Percentiles rank a stretch among this genome's conserved stretches.
These are phyloP conservation scores for Drosophila willistoni DNA, from an alignment of 1,140 invertebrate species.

Conservation along the genomic window DNA sequence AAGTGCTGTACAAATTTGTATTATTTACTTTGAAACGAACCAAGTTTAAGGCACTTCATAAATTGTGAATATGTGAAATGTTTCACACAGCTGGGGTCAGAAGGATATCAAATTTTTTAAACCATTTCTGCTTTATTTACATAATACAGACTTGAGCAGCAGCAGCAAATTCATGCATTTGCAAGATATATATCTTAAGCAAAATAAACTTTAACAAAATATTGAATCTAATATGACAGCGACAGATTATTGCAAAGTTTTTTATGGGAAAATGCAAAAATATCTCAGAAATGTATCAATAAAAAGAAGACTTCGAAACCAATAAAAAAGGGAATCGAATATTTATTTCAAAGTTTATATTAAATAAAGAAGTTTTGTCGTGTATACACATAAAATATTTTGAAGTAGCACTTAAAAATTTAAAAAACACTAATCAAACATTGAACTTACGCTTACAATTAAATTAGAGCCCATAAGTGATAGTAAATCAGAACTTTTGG, in stretches of 20 bases:
- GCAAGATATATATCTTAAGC: neutral
- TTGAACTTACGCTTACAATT: too few species aligned
- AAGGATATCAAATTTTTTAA: slow-evolving; percentile 1
- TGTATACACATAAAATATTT: neutral
- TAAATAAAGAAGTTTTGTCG: too few species aligned
- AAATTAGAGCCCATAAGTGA: too few species aligned
- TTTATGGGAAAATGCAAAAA: too few species aligned
- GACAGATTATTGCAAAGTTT: neutral
- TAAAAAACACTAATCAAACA: too few species aligned
- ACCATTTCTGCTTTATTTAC: neutral
- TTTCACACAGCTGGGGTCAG: slow-evolving; percentile 5
- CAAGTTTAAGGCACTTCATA: slow-evolving; percentile 11
- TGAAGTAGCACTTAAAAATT: neutral
- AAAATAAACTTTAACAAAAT: neutral
- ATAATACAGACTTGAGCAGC: neutral
- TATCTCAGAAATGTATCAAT: neutral
- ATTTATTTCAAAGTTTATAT: too few species aligned
- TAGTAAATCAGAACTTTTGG: too few species aligned
- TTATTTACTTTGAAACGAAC: slow-evolving; percentile 10
- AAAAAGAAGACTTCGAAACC: neutral
- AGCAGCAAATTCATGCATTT: neutral
- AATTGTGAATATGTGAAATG: slow-evolving; percentile 9
- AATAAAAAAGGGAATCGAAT: neutral
- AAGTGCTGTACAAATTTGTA: slow-evolving; percentile 8
- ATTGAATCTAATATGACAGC: neutral